A percentile compares a stretch with the other conserved stretches of the same genome.
Evolutionary conservation across 2,113 vertebrate genomes (phyloP).

Genomic region (Tenebrosternarchus preto): DNA sequence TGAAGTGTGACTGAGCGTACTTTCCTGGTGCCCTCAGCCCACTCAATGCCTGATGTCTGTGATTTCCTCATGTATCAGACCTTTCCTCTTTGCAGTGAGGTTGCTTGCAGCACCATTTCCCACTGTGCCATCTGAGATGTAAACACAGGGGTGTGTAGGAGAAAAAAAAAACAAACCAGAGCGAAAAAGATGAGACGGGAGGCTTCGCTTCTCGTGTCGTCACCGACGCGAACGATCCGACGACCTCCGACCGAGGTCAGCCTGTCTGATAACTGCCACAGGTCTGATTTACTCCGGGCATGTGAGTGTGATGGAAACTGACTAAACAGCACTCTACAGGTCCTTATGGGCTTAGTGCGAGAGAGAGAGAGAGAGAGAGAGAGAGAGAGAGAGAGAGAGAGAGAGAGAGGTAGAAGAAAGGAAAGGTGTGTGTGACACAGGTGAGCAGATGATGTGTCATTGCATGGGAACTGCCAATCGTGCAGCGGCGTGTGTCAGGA

Average conservation of each 20-base stretch:
- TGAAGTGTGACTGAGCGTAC: not conserved
- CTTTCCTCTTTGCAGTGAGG: not conserved
- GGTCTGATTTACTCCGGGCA: not conserved
- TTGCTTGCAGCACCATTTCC: not conserved
- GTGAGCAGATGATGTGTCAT: too few relatives aligned
- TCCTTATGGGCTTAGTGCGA: conserved; percentile 19
- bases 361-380: conserved; percentile 7
- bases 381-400: conserved; percentile 1
- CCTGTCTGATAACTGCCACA: not conserved
- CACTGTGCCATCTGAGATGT: too few relatives aligned
- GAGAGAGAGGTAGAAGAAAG: conserved; percentile 17
- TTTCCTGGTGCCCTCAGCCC: not conserved
- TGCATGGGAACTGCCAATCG: too few relatives aligned
- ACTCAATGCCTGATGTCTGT: too few relatives aligned
- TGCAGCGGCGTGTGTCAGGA: too few relatives aligned
- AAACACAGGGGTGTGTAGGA: not conserved
- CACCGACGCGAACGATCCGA: too few relatives aligned
- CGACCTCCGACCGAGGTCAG: not conserved
- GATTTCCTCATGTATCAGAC: not conserved
- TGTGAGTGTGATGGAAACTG: not conserved
- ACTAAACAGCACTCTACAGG: conserved; percentile 16
- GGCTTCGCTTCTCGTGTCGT: too few relatives aligned
- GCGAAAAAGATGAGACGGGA: too few relatives aligned
- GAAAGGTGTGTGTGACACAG: too few relatives aligned
- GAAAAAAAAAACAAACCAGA: not conserved